These are phyloP conservation scores for Scalopus aquaticus DNA, from an alignment of 2,113 vertebrate genomes.

Conservation along the genomic window DNA sequence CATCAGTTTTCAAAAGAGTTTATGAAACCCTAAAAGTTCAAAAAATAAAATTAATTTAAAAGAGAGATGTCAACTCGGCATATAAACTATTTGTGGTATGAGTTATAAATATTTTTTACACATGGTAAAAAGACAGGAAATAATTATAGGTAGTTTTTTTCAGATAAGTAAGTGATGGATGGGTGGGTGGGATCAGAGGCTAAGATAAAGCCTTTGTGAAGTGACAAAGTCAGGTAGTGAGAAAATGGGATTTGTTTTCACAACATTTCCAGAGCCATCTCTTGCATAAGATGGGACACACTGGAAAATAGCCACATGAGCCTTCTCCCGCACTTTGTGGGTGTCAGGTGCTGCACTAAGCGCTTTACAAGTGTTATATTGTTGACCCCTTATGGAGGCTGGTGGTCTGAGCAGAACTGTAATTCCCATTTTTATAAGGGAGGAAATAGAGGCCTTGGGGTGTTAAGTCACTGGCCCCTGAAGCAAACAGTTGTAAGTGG, in stretches of 20 bases:
- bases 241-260: slow-evolving; percentile 62
- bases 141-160: neutral
- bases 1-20: slow-evolving; percentile 1
- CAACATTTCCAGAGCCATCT: slow-evolving; percentile 41
- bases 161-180: neutral
- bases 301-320: neutral
- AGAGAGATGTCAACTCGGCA: neutral
- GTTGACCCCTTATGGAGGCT: slow-evolving; percentile 1
- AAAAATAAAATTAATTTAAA: neutral
- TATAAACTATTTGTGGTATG: neutral
- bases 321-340: neutral
- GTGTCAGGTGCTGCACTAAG: neutral
- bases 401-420: neutral
- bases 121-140: neutral
- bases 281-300: slow-evolving; percentile 19
- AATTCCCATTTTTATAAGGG: neutral
- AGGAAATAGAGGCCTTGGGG: neutral
- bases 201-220: neutral
- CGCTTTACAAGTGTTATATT: neutral
- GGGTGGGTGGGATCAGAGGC: neutral
- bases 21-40: neutral
- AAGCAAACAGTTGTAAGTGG: neutral
- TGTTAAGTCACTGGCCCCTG: neutral
- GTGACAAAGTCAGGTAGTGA: slow-evolving; percentile 27
- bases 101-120: neutral